A percentile compares a stretch with the other conserved stretches of the same genome.
phyloP scores from a whole-genome alignment of 2,888 invertebrate species.

The Diplazon laetatorius region DNA sequence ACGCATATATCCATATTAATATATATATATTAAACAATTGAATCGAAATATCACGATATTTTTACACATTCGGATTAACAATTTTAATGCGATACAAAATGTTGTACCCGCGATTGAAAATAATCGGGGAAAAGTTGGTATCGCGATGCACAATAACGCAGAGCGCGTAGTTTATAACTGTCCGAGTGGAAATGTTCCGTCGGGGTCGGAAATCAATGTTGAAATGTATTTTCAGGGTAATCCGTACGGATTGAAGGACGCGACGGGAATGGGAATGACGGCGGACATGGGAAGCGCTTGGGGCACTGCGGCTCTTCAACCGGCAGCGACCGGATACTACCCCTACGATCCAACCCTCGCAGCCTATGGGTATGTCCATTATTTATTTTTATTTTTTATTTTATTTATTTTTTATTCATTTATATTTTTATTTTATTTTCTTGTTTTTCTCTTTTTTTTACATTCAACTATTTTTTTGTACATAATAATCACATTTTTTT shows the following conservation, averaged over 20 bases:
- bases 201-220: constrained; percentile 66
- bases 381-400: constrained; percentile 6
- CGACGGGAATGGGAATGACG: constrained; percentile 87
- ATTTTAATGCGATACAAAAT: background rate
- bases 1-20: no score
- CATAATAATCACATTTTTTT: no score
- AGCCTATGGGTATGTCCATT: constrained; percentile 93
- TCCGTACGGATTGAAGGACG: constrained; percentile 93
- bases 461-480: background rate
- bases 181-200: constrained; percentile 21
- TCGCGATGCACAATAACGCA: background rate
- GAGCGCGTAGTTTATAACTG: background rate
- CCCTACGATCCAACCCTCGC: constrained; percentile 96
- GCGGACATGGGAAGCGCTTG: constrained; percentile 94
- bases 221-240: constrained; percentile 89
- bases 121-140: no score
- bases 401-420: background rate
- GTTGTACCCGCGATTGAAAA: no score
- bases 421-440: constrained; percentile 50
- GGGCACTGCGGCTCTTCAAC: constrained; percentile 95
- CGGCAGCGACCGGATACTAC: constrained; percentile 93
- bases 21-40: no score
- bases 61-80: no score
- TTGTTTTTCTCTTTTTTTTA: background rate
- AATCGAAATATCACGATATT: no score